A percentile compares a stretch with the other conserved stretches of the same genome.
Evolutionary conservation across 2,113 vertebrate genomes (phyloP).

Genomic region (Oryzias woworae): DNA sequence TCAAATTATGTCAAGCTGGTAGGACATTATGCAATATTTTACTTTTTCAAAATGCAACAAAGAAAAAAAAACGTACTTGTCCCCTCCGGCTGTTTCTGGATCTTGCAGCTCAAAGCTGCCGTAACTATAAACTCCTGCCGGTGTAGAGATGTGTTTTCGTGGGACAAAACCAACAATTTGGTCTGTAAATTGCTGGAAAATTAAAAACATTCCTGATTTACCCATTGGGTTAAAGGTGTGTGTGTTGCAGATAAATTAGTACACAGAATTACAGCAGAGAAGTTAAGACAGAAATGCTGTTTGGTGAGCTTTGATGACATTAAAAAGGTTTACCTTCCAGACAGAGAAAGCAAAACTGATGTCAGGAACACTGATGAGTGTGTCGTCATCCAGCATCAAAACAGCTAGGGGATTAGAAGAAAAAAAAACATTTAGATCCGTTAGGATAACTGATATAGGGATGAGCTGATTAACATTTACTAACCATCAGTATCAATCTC

Average conservation of each 20-base stretch:
- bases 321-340: constrained; percentile 86
- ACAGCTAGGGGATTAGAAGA: constrained; percentile 75
- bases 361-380: constrained; percentile 89
- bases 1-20: neutral
- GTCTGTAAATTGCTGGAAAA: constrained; percentile 88
- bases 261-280: neutral
- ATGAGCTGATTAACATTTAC: constrained; percentile 9
- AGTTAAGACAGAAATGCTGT: neutral
- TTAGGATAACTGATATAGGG: neutral
- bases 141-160: constrained; percentile 86
- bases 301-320: neutral
- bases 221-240: neutral
- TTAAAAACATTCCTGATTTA: neutral
- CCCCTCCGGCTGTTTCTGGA: constrained; percentile 81
- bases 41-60: neutral
- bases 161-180: constrained; percentile 97
- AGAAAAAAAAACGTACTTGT: constrained; percentile 62
- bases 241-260: neutral
- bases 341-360: constrained; percentile 91
- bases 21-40: neutral
- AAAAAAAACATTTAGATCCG: neutral
- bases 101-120: constrained; percentile 90
- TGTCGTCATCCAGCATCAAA: constrained; percentile 94
- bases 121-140: constrained; percentile 87
- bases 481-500: constrained; percentile 88